phyloP scores from a whole-genome alignment of 1,140 invertebrate genomes.

The Orchestia grillus region DNA sequence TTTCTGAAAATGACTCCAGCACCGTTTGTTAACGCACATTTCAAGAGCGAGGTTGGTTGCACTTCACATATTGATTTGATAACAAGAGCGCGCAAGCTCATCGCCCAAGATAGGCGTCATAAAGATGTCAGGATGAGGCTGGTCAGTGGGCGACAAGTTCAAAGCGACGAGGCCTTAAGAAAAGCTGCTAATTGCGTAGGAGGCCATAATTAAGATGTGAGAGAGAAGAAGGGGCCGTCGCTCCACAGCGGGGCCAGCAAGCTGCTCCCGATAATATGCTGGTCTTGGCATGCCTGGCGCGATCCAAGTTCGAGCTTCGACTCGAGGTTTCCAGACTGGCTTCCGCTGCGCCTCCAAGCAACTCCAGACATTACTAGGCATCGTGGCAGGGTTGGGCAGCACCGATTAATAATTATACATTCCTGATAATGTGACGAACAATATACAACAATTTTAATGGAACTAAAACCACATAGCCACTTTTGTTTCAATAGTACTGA shows the following conservation, averaged over 20 bases:
- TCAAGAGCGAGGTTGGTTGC: no score
- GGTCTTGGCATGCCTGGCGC: neutral
- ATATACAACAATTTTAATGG: no score
- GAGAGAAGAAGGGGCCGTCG: neutral
- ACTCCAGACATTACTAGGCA: no score
- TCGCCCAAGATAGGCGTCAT: neutral
- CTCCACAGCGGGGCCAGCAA: neutral
- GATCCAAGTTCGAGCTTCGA: neutral
- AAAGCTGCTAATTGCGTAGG: neutral
- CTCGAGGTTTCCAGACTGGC: no score
- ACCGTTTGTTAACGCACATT: neutral
- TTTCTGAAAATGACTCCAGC: neutral
- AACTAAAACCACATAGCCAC: no score
- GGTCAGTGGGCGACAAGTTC: neutral
- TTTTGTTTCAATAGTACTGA: no score
- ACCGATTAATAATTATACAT: no score
- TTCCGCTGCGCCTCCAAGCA: no score
- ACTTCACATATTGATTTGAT: neutral
- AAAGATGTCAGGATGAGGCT: neutral
- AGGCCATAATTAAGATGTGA: neutral
- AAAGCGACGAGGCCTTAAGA: neutral
- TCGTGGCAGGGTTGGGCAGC: no score
- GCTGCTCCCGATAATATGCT: neutral
- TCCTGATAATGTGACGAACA: no score
- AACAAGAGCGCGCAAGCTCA: neutral